Conservation (phyloP, 2,888 invertebrate species). For the Hirtodrosophila histrioides region DNA sequence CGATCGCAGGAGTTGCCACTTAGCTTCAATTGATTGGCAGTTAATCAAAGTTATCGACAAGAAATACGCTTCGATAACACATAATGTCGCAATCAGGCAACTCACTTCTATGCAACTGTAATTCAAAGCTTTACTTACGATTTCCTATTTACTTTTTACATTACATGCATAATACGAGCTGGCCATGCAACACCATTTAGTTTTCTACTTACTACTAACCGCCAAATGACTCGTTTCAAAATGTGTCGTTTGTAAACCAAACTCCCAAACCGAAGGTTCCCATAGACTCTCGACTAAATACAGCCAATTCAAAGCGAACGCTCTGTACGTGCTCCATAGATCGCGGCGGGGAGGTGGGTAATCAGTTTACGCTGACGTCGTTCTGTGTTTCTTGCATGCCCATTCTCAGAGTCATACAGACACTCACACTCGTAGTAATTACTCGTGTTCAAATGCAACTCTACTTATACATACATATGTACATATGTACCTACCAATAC, state of each 20-base stretch:
- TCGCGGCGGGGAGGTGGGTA: slow-evolving; percentile 30
- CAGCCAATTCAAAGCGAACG: slow-evolving; percentile 37
- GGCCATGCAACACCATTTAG: slow-evolving; percentile 15
- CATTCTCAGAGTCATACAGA: slow-evolving; percentile 52
- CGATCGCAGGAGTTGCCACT: slow-evolving; percentile 15
- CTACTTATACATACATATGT: slow-evolving; percentile 45
- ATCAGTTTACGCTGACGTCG: slow-evolving; percentile 80
- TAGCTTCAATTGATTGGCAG: slow-evolving; percentile 1
- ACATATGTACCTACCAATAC: slow-evolving; percentile 7
- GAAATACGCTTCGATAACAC: slow-evolving; percentile 11
- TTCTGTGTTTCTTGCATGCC: slow-evolving; percentile 58
- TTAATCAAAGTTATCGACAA: slow-evolving; percentile 16
- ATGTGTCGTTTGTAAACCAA: slow-evolving; percentile 53
- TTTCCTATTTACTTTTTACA: slow-evolving; percentile 56
- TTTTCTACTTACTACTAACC: slow-evolving; percentile 23
- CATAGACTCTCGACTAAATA: slow-evolving; percentile 38
- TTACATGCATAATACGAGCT: slow-evolving; percentile 15
- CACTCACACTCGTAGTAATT: slow-evolving; percentile 16
- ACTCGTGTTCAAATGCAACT: slow-evolving; percentile 71
- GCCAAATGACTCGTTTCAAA: slow-evolving; percentile 37
- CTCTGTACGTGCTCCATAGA: slow-evolving; percentile 63
- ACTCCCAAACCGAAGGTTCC: slow-evolving; percentile 70
- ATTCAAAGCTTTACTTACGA: slow-evolving; percentile 55
- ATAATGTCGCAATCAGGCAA: slow-evolving; percentile 1
- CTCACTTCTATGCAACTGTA: slow-evolving; percentile 27